Evolutionary conservation across 1,140 invertebrate genomes (phyloP).

Genomic region (Trinorchestia longiramus): DNA sequence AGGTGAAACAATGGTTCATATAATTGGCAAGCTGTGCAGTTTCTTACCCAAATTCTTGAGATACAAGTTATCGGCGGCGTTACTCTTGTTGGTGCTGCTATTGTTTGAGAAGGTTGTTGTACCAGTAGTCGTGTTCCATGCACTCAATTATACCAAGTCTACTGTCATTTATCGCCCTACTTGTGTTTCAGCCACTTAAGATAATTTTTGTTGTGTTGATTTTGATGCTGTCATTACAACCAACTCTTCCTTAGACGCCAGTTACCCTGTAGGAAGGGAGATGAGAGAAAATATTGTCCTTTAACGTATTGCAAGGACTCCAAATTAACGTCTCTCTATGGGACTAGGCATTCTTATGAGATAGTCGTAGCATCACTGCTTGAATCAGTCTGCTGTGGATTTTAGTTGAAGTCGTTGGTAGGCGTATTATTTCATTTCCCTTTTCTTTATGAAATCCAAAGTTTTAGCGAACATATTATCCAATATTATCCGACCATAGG

Average conservation of each 20-base stretch:
- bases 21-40: not conserved
- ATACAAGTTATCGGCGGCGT: not conserved
- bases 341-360: not conserved
- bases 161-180: not conserved
- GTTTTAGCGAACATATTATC: not conserved
- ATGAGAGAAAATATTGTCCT: not conserved
- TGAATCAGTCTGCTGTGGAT: not conserved
- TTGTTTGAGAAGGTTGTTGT: not conserved
- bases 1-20: not conserved
- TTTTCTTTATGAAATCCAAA: not conserved
- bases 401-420: not conserved
- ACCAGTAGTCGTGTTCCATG: not conserved
- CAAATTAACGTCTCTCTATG: not conserved
- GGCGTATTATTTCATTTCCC: not conserved
- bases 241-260: not conserved
- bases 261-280: not conserved
- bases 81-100: not conserved
- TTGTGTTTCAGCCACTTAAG: not conserved
- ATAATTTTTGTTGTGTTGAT: not conserved
- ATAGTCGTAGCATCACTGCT: not conserved
- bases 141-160: not conserved
- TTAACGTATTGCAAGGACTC: not conserved
- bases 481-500: too few species aligned
- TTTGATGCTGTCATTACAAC: not conserved
- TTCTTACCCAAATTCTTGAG: not conserved